phyloP scores from a whole-genome alignment of 2,888 invertebrate genomes.

The Lucinisca nassula region DNA sequence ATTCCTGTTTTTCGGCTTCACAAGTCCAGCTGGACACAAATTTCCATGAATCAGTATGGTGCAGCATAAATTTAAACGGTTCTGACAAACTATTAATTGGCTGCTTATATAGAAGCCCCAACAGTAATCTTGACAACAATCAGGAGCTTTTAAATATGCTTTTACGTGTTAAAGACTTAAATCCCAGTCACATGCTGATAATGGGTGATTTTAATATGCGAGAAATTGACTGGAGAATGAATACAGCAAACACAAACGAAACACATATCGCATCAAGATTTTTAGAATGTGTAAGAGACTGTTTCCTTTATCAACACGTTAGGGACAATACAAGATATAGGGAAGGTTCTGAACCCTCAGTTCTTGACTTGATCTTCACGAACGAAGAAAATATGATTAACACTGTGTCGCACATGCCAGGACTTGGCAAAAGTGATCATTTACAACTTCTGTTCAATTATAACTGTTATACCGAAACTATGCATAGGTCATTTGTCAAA shows the following conservation, averaged over 20 bases:
- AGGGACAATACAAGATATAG: neutral
- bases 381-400: conserved; percentile 25
- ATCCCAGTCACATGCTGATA: neutral
- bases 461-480: neutral
- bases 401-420: neutral
- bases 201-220: conserved; percentile 13
- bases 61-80: neutral
- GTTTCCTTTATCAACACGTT: conserved; percentile 11
- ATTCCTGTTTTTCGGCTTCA: neutral
- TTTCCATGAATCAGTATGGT: neutral
- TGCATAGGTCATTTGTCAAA: neutral
- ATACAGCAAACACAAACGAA: neutral
- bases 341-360: neutral
- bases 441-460: neutral
- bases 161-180: neutral
- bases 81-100: neutral
- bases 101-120: neutral
- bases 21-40: neutral
- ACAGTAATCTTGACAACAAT: neutral
- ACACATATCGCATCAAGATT: neutral
- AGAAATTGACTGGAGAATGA: neutral
- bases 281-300: conserved; percentile 14
- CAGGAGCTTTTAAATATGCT: neutral
- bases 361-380: conserved; percentile 15
- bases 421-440: conserved; percentile 47